Conservation (phyloP, 2,113 vertebrate species). For the Notarius lentiginosus region DNA sequence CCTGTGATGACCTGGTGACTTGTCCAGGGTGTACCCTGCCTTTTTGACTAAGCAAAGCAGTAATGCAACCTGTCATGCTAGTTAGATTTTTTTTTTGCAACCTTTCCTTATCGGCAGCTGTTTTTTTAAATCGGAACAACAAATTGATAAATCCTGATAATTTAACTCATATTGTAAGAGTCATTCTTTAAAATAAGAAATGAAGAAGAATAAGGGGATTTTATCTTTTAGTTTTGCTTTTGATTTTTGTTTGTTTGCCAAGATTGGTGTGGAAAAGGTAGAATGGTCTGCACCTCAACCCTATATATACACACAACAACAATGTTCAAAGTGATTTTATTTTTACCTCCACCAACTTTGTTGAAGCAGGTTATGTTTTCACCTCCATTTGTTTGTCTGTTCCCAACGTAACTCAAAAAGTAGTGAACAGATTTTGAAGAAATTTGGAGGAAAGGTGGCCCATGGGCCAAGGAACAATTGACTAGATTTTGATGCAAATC, state of each 20-base stretch:
- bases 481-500: too few species aligned
- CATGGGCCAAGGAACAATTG: too few species aligned
- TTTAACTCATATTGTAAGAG: neutral
- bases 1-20: too few species aligned
- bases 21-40: too few species aligned
- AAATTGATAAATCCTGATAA: neutral
- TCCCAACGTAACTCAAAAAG: too few species aligned
- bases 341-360: too few species aligned
- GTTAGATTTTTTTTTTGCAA: neutral
- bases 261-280: neutral
- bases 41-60: neutral
- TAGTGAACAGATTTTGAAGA: too few species aligned
- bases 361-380: too few species aligned
- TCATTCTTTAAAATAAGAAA: neutral
- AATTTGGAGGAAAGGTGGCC: too few species aligned
- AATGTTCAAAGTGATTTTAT: neutral
- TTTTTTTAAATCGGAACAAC: neutral
- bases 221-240: neutral
- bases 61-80: neutral
- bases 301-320: neutral
- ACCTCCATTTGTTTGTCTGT: too few species aligned
- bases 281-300: too few species aligned
- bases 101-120: neutral
- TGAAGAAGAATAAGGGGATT: neutral
- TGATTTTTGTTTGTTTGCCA: too few species aligned